phyloP scores from a whole-genome alignment of 2,888 invertebrate species.

The Chymomyza fuscimana region DNA sequence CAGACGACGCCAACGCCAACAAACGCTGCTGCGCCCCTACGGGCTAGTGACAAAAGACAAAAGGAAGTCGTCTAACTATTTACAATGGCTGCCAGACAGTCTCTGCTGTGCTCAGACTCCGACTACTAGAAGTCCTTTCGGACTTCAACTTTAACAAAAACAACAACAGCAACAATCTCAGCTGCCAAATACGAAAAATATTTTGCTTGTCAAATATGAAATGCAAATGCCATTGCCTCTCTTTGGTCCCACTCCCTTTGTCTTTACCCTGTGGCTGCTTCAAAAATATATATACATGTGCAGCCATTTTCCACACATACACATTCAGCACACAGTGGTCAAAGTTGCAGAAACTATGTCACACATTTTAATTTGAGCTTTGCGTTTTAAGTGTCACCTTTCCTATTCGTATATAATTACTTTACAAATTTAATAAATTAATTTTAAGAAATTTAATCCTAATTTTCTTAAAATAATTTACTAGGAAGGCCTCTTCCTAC shows the following conservation, averaged over 20 bases:
- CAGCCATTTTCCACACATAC: constrained; percentile 39
- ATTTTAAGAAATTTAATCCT: no score
- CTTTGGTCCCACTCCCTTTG: neutral
- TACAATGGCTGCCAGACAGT: constrained; percentile 41
- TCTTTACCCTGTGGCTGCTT: constrained; percentile 23
- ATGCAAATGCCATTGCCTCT: constrained; percentile 55
- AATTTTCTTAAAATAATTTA: no score
- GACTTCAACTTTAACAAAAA: neutral
- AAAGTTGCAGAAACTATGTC: neutral
- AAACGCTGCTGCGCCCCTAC: constrained; percentile 37
- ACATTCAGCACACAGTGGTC: constrained; percentile 32
- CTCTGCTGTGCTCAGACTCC: neutral
- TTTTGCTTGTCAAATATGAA: constrained; percentile 66
- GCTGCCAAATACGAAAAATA: constrained; percentile 18
- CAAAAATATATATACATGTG: constrained; percentile 45
- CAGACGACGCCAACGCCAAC: constrained; percentile 5
- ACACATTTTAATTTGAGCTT: neutral
- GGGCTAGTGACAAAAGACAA: constrained; percentile 60
- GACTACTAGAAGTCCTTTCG: neutral
- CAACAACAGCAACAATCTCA: constrained; percentile 8
- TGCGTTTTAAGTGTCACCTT: no score
- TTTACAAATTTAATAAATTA: no score
- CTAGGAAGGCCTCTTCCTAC: no score
- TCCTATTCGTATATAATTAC: no score
- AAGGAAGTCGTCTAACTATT: constrained; percentile 66